A percentile compares a stretch with the other conserved stretches of the same genome.
phyloP scores from a whole-genome alignment of 2,113 vertebrate genomes.

The Trochalopteron elliotii region DNA sequence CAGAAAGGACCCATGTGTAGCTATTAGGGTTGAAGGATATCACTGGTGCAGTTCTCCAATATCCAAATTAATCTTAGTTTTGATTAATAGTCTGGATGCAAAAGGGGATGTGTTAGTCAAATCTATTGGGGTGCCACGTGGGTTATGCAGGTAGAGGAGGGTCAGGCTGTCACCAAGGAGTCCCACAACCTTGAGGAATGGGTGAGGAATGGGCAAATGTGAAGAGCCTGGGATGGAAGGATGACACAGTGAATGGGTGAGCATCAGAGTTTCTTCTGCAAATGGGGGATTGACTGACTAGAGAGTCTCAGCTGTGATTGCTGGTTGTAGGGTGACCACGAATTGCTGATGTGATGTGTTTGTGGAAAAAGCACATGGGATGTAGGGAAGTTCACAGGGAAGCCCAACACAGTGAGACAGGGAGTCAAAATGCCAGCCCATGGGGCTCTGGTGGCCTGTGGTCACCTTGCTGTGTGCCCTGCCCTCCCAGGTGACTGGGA shows the following conservation, averaged over 20 bases:
- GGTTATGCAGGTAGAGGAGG: not conserved
- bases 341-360: not conserved
- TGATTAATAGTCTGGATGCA: not conserved
- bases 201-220: not conserved
- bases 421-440: not conserved
- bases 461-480: not conserved
- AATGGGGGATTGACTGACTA: not conserved
- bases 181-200: not conserved
- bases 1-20: not conserved
- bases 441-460: not conserved
- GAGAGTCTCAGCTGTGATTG: not conserved
- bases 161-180: not conserved
- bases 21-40: not conserved
- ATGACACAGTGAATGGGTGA: not conserved
- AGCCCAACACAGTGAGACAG: rapidly evolving
- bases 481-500: not conserved
- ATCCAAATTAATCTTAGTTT: not conserved
- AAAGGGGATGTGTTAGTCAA: not conserved
- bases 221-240: not conserved
- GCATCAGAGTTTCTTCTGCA: not conserved
- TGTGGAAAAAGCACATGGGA: rapidly evolving
- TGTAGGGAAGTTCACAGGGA: not conserved
- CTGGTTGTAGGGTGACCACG: not conserved
- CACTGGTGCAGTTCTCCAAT: not conserved
- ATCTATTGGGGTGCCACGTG: not conserved